Evolutionary conservation across 2,888 invertebrate genomes (phyloP).

Genomic region (Allolobophora icterica): DNA sequence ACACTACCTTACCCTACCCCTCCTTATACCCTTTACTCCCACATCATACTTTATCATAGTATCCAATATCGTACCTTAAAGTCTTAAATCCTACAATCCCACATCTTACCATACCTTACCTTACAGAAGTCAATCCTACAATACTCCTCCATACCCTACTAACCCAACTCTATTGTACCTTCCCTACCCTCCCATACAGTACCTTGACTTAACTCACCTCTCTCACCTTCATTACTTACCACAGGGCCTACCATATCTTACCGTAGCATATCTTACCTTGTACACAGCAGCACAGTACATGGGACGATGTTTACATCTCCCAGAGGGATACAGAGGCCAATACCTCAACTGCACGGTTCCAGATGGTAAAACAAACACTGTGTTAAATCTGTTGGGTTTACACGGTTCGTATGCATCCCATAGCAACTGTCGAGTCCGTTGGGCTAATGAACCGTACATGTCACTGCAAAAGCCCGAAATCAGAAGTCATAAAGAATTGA

Average conservation of each 20-base stretch:
- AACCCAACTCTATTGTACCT: too few relatives aligned
- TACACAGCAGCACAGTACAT: not conserved
- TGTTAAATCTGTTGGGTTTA: not conserved
- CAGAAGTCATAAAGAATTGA: conserved; percentile 17
- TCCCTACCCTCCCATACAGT: too few relatives aligned
- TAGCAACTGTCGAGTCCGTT: conserved; percentile 1
- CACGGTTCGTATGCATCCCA: not conserved
- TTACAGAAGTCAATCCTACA: too few relatives aligned
- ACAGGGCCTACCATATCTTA: not conserved
- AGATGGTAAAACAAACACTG: not conserved
- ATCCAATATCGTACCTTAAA: too few relatives aligned
- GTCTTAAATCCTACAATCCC: too few relatives aligned
- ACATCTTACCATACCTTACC: not conserved
- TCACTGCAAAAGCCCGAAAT: not conserved
- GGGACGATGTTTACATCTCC: not conserved
- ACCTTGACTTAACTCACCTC: not conserved
- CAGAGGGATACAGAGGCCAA: not conserved
- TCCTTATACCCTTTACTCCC: too few relatives aligned
- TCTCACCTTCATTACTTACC: not conserved
- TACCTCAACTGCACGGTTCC: not conserved
- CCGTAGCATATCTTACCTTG: not conserved
- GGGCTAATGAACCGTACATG: conserved; percentile 17
- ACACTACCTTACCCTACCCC: too few relatives aligned
- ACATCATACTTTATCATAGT: too few relatives aligned
- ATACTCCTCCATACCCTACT: not conserved